phyloP scores from a whole-genome alignment of 1,140 invertebrate genomes.

The Cardiocondyla obscurior region DNA sequence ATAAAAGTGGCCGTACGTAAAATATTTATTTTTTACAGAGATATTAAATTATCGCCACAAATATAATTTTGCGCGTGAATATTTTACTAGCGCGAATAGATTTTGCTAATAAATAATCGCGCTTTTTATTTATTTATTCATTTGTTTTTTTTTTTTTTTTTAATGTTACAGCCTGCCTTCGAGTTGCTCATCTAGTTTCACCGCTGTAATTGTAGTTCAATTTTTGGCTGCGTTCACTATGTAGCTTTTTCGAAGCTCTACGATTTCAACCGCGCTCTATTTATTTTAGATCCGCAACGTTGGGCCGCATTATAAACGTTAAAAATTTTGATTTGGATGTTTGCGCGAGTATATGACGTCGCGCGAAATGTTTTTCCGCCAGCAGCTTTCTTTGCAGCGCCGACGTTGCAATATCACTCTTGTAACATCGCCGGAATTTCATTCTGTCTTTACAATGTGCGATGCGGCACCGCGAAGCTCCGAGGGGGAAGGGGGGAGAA shows the following conservation, averaged over 20 bases:
- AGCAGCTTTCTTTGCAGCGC: not conserved
- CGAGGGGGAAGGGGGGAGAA: slow-evolving; percentile 5
- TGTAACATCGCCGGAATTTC: slow-evolving; percentile 38
- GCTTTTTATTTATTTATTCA: not conserved
- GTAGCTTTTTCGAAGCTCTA: not conserved
- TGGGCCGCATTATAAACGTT: not conserved
- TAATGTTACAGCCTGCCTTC: not conserved
- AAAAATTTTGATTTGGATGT: slow-evolving; percentile 10
- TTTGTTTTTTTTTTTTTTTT: too few species aligned
- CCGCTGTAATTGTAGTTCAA: not conserved
- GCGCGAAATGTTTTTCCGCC: not conserved
- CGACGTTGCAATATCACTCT: slow-evolving; percentile 35
- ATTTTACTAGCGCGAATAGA: not conserved
- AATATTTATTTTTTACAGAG: not conserved
- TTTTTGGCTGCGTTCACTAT: not conserved
- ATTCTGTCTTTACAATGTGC: slow-evolving; percentile 33
- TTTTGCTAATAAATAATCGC: not conserved
- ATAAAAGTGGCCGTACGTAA: not conserved
- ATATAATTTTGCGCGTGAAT: not conserved
- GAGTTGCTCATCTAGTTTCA: not conserved
- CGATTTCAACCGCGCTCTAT: not conserved
- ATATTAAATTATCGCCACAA: slow-evolving; percentile 6
- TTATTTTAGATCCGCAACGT: not conserved
- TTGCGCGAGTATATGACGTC: not conserved
- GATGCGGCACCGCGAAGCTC: not conserved